phyloP scores from a whole-genome alignment of 2,888 invertebrate genomes.

The Melanargia galathea region DNA sequence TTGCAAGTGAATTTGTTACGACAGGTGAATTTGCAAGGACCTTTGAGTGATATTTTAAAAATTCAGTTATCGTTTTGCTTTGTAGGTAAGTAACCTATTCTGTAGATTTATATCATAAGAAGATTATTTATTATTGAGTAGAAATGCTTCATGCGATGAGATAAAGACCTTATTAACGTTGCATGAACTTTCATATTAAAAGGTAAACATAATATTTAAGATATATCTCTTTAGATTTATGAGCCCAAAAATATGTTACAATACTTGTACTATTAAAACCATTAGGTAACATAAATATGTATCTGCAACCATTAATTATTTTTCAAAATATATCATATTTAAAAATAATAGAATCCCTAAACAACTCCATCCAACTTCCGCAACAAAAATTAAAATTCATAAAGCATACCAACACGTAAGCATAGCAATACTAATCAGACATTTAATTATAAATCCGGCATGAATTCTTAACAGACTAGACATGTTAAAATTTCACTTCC shows the following conservation, averaged over 20 bases:
- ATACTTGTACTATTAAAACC: too few species aligned
- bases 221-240: too few species aligned
- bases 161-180: too few species aligned
- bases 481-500: conserved; percentile 80
- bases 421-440: conserved; percentile 74
- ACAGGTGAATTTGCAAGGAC: conserved; percentile 27
- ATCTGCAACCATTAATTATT: too few species aligned
- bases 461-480: conserved; percentile 80
- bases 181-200: too few species aligned
- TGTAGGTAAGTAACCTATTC: too few species aligned
- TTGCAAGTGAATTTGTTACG: conserved; percentile 29
- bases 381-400: conserved; percentile 47
- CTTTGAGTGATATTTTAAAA: background rate
- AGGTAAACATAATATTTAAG: too few species aligned
- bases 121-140: too few species aligned
- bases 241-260: too few species aligned
- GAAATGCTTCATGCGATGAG: too few species aligned
- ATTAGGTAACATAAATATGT: too few species aligned
- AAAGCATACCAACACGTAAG: conserved; percentile 45
- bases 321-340: background rate
- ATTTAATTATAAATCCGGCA: conserved; percentile 79
- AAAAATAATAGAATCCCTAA: background rate
- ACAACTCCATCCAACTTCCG: conserved; percentile 44
- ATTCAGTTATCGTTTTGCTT: conserved; percentile 10
- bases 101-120: too few species aligned